Percentiles rank a stretch among this genome's conserved stretches.
These are phyloP conservation scores for Camponotus fellah DNA, from an alignment of 2,888 invertebrate genomes.

Conservation along the genomic window DNA sequence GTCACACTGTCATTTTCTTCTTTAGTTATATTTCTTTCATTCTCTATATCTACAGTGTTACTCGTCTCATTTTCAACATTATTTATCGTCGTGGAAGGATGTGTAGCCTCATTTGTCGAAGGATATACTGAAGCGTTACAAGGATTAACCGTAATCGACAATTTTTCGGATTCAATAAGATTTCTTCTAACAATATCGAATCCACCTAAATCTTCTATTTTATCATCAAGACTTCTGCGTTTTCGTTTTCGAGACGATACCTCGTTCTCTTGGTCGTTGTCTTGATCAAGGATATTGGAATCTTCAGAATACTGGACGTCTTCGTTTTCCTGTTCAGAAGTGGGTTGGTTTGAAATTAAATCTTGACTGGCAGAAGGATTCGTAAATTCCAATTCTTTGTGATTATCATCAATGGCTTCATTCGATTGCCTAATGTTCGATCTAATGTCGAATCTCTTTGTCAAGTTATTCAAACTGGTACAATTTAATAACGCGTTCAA, in stretches of 20 bases:
- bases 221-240: conserved; percentile 29
- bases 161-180: background rate
- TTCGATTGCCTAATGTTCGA: too few relatives aligned
- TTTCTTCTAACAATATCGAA: background rate
- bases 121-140: background rate
- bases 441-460: background rate
- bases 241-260: conserved; percentile 1
- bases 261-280: background rate
- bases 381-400: background rate
- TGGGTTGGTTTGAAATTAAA: background rate
- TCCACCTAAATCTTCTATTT: background rate
- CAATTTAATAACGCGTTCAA: conserved; percentile 71
- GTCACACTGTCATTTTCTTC: background rate
- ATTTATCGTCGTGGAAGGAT: background rate
- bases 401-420: background rate
- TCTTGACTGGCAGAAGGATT: background rate
- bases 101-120: background rate
- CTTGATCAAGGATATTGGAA: background rate
- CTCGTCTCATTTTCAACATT: background rate
- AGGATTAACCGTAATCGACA: background rate
- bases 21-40: background rate
- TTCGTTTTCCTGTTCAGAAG: background rate
- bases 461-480: conserved; percentile 53
- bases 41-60: background rate
- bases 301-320: background rate